These are phyloP conservation scores for Brachionus asplanchnoidis DNA, from an alignment of 1,140 invertebrate genomes.

Conservation along the genomic window DNA sequence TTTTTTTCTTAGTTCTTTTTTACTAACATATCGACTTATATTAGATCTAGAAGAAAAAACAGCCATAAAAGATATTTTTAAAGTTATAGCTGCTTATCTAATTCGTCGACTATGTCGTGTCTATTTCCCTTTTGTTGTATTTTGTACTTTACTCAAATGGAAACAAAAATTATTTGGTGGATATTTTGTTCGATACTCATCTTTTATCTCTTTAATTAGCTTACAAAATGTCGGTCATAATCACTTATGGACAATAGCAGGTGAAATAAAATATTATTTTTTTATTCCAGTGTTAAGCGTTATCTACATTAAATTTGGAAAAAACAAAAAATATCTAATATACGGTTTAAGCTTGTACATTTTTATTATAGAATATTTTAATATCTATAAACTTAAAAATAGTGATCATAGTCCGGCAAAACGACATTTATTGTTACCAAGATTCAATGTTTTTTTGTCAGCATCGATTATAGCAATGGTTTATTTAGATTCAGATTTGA, in stretches of 20 bases:
- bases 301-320: background rate
- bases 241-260: background rate
- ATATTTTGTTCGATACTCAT: background rate
- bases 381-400: background rate
- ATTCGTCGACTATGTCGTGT: background rate
- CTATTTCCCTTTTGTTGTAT: background rate
- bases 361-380: background rate
- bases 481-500: background rate
- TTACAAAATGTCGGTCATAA: background rate
- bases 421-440: background rate
- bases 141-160: background rate
- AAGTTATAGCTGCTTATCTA: too few relatives aligned
- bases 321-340: background rate
- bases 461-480: background rate
- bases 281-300: background rate
- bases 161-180: background rate
- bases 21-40: too few relatives aligned
- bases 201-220: background rate
- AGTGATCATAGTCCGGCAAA: background rate
- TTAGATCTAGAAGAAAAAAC: too few relatives aligned
- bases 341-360: background rate
- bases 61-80: too few relatives aligned
- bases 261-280: slow-evolving; percentile 17
- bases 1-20: too few relatives aligned
- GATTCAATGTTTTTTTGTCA: background rate